Evolutionary conservation across 2,888 invertebrate genomes (phyloP), one percentile per base, ranked within the genome.

Genomic region (Ornithoptera alexandrae): DNA sequence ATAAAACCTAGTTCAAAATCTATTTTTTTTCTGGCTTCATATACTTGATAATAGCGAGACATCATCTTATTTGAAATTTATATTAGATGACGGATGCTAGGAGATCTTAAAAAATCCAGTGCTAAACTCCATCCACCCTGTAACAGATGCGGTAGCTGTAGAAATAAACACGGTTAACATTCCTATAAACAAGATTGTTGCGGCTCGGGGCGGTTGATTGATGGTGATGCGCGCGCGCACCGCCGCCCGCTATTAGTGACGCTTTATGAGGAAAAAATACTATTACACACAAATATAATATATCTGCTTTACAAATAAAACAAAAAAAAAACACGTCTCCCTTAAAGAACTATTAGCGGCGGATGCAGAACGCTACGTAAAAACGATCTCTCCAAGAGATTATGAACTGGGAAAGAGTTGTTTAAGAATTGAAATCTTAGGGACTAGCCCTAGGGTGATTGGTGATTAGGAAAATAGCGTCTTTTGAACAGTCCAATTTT

Each of bases 121-220:
- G 62, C 58, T 57, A 57, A 62, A 68, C 46, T 65, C 62, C 50
- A 50, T 63, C 24, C 82, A 77, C 74, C 85, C 86, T 87, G 82
- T 88, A 85, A 62, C 17, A 72, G 67, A 71, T 66, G 73, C 72
- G 73, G 79, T 77, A 79, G 78, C 79, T 78, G 74, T 86, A 80
- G 86, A 89, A 90, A 90, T 90, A 91, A 88, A 85, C 86, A 85
- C 86, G 81, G 86, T 86, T 90, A 89, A 90, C 88, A 89, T 88
- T 87, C 86, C 84, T 89, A 90, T 91, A 92, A 92, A 92, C 91
- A 92, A 90, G 89, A 87, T 88, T 83, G 89, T 87, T 80, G 83
- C 82, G 81, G 80, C 81, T 77, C 74, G 72, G 42, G 81, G 71
- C 79, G 74, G 73, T 77, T 82, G 90, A 91, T 87, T 83, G 85